Base-by-base conservation (phyloP, 2,888 invertebrate species). In the Caenorhabditis sp. region DNA sequence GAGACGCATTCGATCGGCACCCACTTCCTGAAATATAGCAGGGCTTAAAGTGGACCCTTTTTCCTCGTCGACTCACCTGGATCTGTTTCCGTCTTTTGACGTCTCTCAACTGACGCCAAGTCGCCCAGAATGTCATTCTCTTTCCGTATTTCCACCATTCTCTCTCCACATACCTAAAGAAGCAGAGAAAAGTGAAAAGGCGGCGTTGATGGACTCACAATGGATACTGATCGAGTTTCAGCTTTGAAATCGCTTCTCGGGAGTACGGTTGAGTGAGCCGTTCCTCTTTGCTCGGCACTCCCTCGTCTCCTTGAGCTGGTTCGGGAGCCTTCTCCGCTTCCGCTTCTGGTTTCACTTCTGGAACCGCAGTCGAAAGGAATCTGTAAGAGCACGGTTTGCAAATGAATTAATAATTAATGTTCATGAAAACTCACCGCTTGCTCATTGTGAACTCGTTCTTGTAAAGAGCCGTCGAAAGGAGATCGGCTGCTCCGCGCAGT, bases 61-160 rank as follows among this genome's bases (percentile, higher is more conserved):
- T 55, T 17, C 35, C 22, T 30, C 30, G 30, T 4, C 63, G 20
- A 15, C 52, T 20, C 4, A 78, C 78, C 71, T 78, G 78, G 17
- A 78, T 32, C 41, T 79, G 66, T 20, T 72, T 20, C 26, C 96
- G 92, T 32, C 94, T 92, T 89, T 94, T 94, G 0, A 94, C 93
- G 90, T 98, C 97, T 78, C 94, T 92, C 50, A 93, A 92, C 94
- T 95, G 96, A 87, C 92, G 92, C 92, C 93, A 93, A 89, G 94
- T 93, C 0, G 93, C 92, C 92, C 93, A 95, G 79, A 88, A 87
- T 17, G 86, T 88, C 85, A 84, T 86, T 26, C 88, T 80, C 53
- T 85, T 81, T 45, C 88, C 88, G 46, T 80, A 77, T 78, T 88
- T 87, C 88, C 88, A 88, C 88, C 88, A 88, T 68, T 88, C 88